Percentiles rank a stretch among this genome's conserved stretches.
Evolutionary conservation across 2,888 invertebrate genomes (phyloP).

Genomic region (Shargacucullia verbasci): DNA sequence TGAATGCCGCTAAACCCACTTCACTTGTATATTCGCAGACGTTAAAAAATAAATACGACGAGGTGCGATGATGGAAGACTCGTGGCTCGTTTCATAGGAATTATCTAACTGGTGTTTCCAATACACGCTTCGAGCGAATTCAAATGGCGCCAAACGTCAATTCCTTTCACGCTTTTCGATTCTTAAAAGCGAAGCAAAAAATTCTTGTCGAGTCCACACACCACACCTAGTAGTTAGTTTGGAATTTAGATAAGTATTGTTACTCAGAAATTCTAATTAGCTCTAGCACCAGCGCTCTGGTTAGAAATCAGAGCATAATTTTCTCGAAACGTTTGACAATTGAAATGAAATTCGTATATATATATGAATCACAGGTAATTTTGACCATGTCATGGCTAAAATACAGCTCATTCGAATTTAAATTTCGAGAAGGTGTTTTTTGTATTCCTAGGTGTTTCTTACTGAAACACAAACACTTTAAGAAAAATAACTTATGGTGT

Average conservation of each 20-base stretch:
- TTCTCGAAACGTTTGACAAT: slow-evolving; percentile 1
- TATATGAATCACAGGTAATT: no score
- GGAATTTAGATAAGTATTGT: slow-evolving; percentile 42
- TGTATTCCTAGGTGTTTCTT: no score
- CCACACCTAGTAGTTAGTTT: slow-evolving; percentile 24
- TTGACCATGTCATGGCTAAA: not conserved
- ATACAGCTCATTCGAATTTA: no score
- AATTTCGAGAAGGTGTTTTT: no score
- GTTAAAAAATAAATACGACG: slow-evolving; percentile 84
- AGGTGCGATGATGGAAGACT: slow-evolving; percentile 83
- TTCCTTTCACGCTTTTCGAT: slow-evolving; percentile 46
- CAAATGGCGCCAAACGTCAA: slow-evolving; percentile 38
- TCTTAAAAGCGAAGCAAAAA: slow-evolving; percentile 30
- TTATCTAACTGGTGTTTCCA: slow-evolving; percentile 74
- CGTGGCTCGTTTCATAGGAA: slow-evolving; percentile 73
- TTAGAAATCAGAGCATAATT: slow-evolving; percentile 24
- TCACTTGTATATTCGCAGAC: slow-evolving; percentile 84
- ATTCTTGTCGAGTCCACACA: slow-evolving; percentile 27
- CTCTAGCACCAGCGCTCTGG: slow-evolving; percentile 14
- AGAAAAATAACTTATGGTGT: no score
- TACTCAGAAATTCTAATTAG: slow-evolving; percentile 37
- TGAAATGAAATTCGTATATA: slow-evolving; percentile 1
- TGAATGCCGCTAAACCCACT: slow-evolving; percentile 74
- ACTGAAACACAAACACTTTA: not conserved
- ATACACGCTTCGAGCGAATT: slow-evolving; percentile 44